Evolutionary conservation across 2,113 vertebrate species (phyloP), one percentile per base, ranked within the genome.

Genomic region (Phainopepla nitens): DNA sequence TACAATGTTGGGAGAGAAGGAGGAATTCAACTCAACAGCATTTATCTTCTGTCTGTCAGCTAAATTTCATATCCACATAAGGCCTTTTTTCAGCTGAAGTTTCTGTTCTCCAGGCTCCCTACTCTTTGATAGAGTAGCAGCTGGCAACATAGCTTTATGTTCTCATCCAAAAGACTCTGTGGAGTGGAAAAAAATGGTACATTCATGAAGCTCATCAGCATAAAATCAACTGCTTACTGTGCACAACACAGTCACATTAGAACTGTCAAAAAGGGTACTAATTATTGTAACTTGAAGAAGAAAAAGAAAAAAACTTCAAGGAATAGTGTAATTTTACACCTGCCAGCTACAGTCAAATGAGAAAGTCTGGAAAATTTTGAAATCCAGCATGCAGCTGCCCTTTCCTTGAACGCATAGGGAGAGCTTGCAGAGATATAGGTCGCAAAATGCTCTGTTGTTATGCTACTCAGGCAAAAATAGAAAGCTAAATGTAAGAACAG

Each of bases 391-490:
- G 49, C 91, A 89, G 91, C 66, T 96, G 91, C 87, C 91, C 87
- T 96, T 85, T 95, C 68, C 73, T 94, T 85, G 50, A 95, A 54
- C 11, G 5, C 71, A 72, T 17, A 68, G 84, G 81, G 87, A 87
- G 54, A 87, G 69, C 61, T 92, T 7, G 4, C 36, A 65, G 83
- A 94, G 81, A 97, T 76, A 89, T n/a, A 94, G 91, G 93, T 94
- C 33, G 3, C 62, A 85, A 89, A 93, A 85, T 15, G 41, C 50
- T 65, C 82, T 84, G 95, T 94, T 96, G 95, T 87, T 89, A 93
- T 60, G 95, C 45, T 94, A 91, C 94, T 80, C 84, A 3, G 21
- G 81, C 84, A 91, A 97, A 97, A 95, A 95, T 89, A 93, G 91
- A 87, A 97, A 93, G 87, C 79, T 89, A 82, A 89, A 87, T 80